These are phyloP conservation scores for Exaiptasia diaphana DNA, from an alignment of 64 coral and sea anemone species.

Conservation along the genomic window DNA sequence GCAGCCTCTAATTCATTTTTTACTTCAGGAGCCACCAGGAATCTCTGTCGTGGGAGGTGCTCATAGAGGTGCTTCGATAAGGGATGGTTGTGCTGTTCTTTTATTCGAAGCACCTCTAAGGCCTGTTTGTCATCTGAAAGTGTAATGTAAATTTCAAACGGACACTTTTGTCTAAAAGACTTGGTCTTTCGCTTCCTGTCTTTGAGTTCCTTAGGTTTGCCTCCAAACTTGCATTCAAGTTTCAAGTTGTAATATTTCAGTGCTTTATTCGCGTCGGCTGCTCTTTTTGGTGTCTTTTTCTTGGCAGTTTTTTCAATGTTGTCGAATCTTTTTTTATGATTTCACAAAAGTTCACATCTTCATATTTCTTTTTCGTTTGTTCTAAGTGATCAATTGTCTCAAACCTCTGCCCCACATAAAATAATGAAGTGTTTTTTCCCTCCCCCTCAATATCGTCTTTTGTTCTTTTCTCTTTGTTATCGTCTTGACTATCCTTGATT, in stretches of 20 bases:
- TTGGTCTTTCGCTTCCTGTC: conserved; percentile 27
- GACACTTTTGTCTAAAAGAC: conserved; percentile 53
- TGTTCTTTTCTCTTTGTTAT: too few species aligned
- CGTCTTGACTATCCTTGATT: too few species aligned
- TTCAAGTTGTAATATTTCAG: conserved; percentile 37
- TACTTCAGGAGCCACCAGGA: neutral
- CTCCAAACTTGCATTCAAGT: conserved; percentile 51
- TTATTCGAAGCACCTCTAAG: conserved; percentile 16
- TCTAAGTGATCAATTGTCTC: conserved; percentile 31
- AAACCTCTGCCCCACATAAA: conserved; percentile 41
- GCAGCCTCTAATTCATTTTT: conserved; percentile 33
- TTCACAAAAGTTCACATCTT: conserved; percentile 57
- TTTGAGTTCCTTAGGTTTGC: neutral
- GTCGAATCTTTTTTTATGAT: conserved; percentile 50
- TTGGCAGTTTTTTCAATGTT: conserved; percentile 17
- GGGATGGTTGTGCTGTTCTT: conserved; percentile 28
- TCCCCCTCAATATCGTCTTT: too few species aligned
- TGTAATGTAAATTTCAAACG: conserved; percentile 53
- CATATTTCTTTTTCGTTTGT: conserved; percentile 19
- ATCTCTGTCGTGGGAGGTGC: conserved; percentile 33
- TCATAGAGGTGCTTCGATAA: conserved; percentile 27
- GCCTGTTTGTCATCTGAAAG: conserved; percentile 27
- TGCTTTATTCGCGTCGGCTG: conserved; percentile 16
- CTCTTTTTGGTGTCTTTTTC: conserved; percentile 50
- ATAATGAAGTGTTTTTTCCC: too few species aligned